Evolutionary conservation across 2,797 vertebrate species (phyloP), one percentile per base, ranked within the genome.

Genomic region (Morus bassanus): DNA sequence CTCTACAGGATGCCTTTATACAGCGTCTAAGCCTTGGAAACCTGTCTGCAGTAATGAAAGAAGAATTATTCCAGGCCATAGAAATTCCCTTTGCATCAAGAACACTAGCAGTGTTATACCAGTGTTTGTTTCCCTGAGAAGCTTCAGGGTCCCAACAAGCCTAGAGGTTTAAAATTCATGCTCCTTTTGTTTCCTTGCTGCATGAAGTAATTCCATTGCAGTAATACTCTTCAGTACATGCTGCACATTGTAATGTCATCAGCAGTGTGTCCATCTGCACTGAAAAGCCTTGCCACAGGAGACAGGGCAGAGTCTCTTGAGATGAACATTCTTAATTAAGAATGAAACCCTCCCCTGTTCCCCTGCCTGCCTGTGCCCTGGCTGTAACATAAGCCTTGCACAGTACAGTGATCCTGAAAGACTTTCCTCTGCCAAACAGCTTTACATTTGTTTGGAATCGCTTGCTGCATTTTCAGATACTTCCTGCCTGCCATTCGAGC

Each of bases 261-360:
- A 91, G 95, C 45, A 4, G 96, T 97, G 95, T 97, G 97, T 96
- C 97, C 97, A 95, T 97, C 96, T 97, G 96, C 85, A 93, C 95
- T 83, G 96, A 92, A 89, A 91, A 95, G 89, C 91, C 85, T 92
- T 85, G 91, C 85, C 89, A 76, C 59, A 23, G 89, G 93, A 96
- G 95, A 95, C 93, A 89, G 85, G 74, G 79, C 76, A 70, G 84
- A 73, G 72, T 80, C 94, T 81, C 94, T 85, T 39, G 85, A 95
- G 93, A 93, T 54, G 87, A 83, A 88, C 73, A 77, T 85, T 90
- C 88, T 84, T 85, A 91, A 95, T 93, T 96, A 95, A 91, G 93
- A 97, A 81, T 74, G 74, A 94, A 97, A 89, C 87, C 72, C 87
- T 88, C 63, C 83, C 93, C 87, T 89, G 73, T 91, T 89, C 80